Evolutionary conservation across 2,797 vertebrate species (phyloP).

Genomic region (Caiman crocodilus): DNA sequence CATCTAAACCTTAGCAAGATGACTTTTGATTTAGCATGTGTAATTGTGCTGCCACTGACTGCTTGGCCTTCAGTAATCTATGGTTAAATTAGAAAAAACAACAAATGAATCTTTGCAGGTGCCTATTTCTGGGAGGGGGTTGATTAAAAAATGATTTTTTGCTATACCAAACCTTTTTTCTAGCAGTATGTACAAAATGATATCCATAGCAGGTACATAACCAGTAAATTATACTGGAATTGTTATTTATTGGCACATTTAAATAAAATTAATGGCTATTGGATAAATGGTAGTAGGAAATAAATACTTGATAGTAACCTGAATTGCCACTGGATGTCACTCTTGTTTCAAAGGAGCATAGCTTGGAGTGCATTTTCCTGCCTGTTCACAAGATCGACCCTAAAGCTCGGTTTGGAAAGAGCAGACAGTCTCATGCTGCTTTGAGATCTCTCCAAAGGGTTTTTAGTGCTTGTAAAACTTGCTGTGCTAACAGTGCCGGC

Average conservation of each 20-base stretch:
- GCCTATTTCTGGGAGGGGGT: not conserved
- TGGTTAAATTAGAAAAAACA: not conserved
- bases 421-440: not conserved
- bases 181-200: not conserved
- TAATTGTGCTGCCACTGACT: not conserved
- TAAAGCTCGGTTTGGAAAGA: rapidly evolving
- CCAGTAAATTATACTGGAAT: not conserved
- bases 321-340: slow-evolving; percentile 63
- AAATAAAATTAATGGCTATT: not conserved
- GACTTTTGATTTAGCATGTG: not conserved
- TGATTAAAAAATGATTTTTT: not conserved
- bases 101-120: not conserved
- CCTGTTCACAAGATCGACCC: not conserved
- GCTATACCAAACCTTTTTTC: not conserved
- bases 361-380: rapidly evolving
- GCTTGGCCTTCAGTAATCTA: rapidly evolving
- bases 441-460: not conserved
- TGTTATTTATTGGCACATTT: not conserved
- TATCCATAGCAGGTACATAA: not conserved
- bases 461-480: not conserved
- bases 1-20: not conserved
- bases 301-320: not conserved
- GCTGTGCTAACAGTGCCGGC: not conserved
- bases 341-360: not conserved
- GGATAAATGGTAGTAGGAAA: rapidly evolving